Evolutionary conservation across 2,888 invertebrate genomes (phyloP).

Genomic region (Athetis lepigone): DNA sequence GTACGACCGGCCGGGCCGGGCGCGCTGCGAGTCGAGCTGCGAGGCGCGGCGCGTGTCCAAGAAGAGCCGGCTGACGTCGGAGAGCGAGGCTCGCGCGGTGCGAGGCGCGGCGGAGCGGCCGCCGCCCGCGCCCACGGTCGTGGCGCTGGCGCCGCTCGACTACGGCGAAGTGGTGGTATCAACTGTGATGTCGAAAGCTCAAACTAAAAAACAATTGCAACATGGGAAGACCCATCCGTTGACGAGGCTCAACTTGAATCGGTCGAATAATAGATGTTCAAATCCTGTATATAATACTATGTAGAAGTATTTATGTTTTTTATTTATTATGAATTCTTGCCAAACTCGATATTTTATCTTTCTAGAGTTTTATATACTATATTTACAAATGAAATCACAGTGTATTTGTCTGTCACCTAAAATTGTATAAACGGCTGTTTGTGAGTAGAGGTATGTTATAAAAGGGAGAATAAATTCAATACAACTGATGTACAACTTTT

Average conservation of each 20-base stretch:
- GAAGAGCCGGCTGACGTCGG: conserved; percentile 61
- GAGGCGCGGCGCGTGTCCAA: conserved; percentile 64
- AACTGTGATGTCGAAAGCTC: conserved; percentile 93
- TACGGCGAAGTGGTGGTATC: conserved; percentile 91
- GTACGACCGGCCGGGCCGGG: conserved; percentile 90
- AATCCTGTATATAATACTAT: conserved; percentile 97
- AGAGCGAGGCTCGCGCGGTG: conserved; percentile 67
- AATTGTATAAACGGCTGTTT: conserved; percentile 88
- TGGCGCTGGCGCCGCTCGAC: conserved; percentile 83
- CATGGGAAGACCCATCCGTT: conserved; percentile 98
- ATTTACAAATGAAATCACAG: conserved; percentile 89
- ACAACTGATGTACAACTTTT: conserved; percentile 89
- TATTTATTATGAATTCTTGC: conserved; percentile 90
- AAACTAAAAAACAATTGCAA: conserved; percentile 95
- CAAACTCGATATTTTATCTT: conserved; percentile 90
- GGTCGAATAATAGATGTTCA: conserved; percentile 93
- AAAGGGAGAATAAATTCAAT: conserved; percentile 87
- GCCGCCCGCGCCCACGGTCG: conserved; percentile 81
- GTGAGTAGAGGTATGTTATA: conserved; percentile 86
- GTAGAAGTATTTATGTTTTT: conserved; percentile 92
- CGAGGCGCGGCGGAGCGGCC: conserved; percentile 77
- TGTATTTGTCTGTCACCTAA: conserved; percentile 88
- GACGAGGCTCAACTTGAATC: conserved; percentile 95
- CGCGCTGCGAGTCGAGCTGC: conserved; percentile 72
- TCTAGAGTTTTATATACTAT: conserved; percentile 90